A percentile compares a stretch with the other conserved stretches of the same genome.
phyloP scores from a whole-genome alignment of 2,888 invertebrate species.

The Rhabditophanes sp. region DNA sequence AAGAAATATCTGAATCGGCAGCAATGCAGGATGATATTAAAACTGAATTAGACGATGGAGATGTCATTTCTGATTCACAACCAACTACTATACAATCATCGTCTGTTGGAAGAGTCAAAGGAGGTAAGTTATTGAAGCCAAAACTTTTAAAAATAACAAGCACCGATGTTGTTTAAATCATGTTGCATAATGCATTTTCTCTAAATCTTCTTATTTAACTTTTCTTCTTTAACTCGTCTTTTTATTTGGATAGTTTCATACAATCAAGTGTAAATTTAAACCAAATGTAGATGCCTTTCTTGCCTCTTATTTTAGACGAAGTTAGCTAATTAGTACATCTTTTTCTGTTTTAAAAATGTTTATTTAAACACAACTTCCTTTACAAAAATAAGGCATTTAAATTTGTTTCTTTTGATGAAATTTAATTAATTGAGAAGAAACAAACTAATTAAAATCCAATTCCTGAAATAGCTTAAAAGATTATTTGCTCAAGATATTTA shows the following conservation, averaged over 20 bases:
- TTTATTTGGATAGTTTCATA: no score
- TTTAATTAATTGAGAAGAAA: not conserved
- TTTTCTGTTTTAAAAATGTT: not conserved
- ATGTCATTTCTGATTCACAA: no score
- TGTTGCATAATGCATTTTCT: no score
- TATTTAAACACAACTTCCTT: not conserved
- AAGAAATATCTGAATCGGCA: conserved; percentile 7
- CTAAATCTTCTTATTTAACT: no score
- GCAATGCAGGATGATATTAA: conserved; percentile 6
- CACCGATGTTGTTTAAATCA: no score
- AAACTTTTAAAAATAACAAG: no score
- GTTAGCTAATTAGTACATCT: no score
- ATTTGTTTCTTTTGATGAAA: not conserved
- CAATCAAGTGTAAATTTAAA: no score
- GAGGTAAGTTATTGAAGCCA: conserved; percentile 12
- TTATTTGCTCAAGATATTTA: not conserved
- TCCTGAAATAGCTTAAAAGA: not conserved
- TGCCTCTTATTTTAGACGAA: no score
- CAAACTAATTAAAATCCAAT: conserved; percentile 1
- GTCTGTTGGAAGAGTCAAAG: conserved; percentile 13
- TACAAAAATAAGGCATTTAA: not conserved
- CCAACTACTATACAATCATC: no score
- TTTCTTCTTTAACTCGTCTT: no score
- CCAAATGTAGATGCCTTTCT: no score
- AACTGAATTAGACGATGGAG: conserved; percentile 10